A percentile compares a stretch with the other conserved stretches of the same genome.
phyloP scores from a whole-genome alignment of 2,888 invertebrate genomes.

The Cephus sareptanus region DNA sequence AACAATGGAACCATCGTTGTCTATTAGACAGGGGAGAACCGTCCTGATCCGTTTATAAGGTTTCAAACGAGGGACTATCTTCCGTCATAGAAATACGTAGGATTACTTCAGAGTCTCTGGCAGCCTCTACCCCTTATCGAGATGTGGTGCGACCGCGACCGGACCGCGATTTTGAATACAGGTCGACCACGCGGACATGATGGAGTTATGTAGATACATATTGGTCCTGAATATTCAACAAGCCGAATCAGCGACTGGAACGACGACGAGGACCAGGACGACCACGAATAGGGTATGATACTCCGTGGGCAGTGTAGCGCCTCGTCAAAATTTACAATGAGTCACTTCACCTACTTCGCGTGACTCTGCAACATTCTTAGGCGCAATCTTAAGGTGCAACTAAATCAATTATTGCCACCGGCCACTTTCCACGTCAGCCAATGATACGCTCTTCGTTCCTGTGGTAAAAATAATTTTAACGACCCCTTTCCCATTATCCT shows the following conservation, averaged over 20 bases:
- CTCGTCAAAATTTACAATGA: not conserved
- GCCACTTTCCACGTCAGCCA: not conserved
- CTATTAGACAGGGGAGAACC: conserved; percentile 11
- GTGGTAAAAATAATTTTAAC: not conserved
- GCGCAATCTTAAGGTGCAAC: not conserved
- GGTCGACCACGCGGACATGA: conserved; percentile 23
- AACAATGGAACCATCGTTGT: conserved; percentile 22
- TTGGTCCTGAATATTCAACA: conserved; percentile 49
- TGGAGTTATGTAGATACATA: conserved; percentile 33
- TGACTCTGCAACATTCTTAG: not conserved
- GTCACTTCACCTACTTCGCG: not conserved
- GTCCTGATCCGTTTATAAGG: conserved; percentile 18
- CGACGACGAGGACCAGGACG: not conserved
- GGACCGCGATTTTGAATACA: not conserved
- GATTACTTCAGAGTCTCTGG: not conserved
- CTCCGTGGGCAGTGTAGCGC: not conserved
- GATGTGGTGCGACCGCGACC: not conserved
- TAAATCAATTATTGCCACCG: not conserved
- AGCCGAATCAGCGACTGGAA: conserved; percentile 35
- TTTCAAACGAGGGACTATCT: conserved; percentile 8
- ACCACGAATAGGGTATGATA: not conserved
- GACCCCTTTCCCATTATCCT: not conserved
- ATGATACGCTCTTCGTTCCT: not conserved
- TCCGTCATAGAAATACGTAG: not conserved
- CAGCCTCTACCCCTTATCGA: not conserved